Percentiles rank a stretch among this genome's conserved stretches.
phyloP scores from a whole-genome alignment of 2,113 vertebrate genomes.

The Panthera tigris region DNA sequence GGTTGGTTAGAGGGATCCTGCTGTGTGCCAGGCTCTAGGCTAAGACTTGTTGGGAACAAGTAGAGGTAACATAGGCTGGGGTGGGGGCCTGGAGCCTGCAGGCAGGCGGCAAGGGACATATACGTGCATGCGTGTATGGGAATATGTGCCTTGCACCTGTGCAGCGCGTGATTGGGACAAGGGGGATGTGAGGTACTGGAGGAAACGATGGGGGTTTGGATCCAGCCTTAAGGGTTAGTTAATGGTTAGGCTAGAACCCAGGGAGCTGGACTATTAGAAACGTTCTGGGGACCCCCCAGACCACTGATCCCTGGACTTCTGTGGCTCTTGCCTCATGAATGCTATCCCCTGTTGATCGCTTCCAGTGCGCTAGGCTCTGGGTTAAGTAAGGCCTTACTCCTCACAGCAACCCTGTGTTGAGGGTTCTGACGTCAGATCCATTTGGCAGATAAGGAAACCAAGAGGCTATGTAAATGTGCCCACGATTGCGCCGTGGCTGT shows the following conservation, averaged over 20 bases:
- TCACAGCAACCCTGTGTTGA: not conserved
- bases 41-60: not conserved
- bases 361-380: not conserved
- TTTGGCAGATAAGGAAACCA: not conserved
- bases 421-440: not conserved
- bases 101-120: rapidly evolving
- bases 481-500: not conserved
- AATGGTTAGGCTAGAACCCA: not conserved
- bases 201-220: not conserved
- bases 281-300: not conserved
- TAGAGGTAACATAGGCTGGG: not conserved
- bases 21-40: not conserved
- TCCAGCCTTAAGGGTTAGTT: not conserved
- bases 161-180: not conserved
- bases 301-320: not conserved
- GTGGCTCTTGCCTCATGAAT: not conserved
- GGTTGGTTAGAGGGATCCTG: not conserved
- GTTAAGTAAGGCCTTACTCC: not conserved
- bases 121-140: not conserved
- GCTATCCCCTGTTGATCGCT: not conserved
- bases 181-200: not conserved
- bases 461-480: not conserved
- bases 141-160: not conserved
- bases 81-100: not conserved
- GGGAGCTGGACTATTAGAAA: not conserved